These are phyloP conservation scores for Forbesichthys papilliferus DNA, from an alignment of 2,113 vertebrate genomes.

Conservation along the genomic window DNA sequence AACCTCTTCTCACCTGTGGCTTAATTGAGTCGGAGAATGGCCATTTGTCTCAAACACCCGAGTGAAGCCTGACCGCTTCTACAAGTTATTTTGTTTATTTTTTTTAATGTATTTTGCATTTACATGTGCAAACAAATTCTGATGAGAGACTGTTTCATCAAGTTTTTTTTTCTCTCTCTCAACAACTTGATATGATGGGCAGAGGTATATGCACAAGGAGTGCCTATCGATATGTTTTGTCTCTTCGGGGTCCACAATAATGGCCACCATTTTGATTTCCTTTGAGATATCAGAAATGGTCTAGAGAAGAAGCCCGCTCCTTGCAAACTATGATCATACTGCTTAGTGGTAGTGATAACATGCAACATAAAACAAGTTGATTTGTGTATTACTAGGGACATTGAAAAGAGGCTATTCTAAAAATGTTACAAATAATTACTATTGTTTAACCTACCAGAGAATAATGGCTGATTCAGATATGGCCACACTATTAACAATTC, in stretches of 20 bases:
- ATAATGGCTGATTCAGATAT: slow-evolving; percentile 43
- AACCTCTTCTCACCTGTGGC: slow-evolving; percentile 25
- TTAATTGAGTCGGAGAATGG: slow-evolving; percentile 9
- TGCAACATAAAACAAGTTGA: slow-evolving; percentile 45
- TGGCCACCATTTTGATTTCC: slow-evolving; percentile 51
- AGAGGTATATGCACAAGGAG: slow-evolving; percentile 51
- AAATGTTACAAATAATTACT: slow-evolving; percentile 53
- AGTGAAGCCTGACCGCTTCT: slow-evolving; percentile 34
- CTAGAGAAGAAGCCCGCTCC: slow-evolving; percentile 33
- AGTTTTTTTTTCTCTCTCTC: slow-evolving; percentile 27
- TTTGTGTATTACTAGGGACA: slow-evolving; percentile 62
- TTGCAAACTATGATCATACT: slow-evolving; percentile 47
- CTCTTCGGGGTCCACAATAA: slow-evolving; percentile 25
- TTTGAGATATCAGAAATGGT: slow-evolving; percentile 53
- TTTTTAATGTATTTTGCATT: slow-evolving; percentile 44
- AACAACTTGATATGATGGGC: slow-evolving; percentile 52
- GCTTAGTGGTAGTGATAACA: slow-evolving; percentile 41
- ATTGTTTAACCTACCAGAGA: slow-evolving; percentile 47
- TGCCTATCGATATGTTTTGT: slow-evolving; percentile 47
- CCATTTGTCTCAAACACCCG: slow-evolving; percentile 34
- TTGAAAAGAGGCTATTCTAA: slow-evolving; percentile 44
- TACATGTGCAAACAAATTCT: slow-evolving; percentile 35
- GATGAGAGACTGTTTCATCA: slow-evolving; percentile 36
- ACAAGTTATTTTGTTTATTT: slow-evolving; percentile 50
- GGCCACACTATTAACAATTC: slow-evolving; percentile 54